A percentile compares a stretch with the other conserved stretches of the same genome.
Evolutionary conservation across 2,797 vertebrate species (phyloP).

Genomic region (Allochrocebus solatus): DNA sequence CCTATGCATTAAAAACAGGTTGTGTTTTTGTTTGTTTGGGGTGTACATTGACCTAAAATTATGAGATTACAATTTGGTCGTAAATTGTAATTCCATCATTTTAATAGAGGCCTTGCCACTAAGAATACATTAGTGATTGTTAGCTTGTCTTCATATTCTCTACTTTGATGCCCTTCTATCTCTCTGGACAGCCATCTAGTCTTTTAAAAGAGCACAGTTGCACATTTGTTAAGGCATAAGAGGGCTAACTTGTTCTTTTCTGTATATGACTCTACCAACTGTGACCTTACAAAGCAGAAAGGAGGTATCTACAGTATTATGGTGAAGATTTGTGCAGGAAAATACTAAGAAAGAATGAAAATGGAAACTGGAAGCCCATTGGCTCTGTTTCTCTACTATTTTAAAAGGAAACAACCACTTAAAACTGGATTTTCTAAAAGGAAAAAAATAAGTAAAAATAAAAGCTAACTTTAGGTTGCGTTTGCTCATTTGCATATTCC

Average conservation of each 20-base stretch:
- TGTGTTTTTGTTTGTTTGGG: background rate
- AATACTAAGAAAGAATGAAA: background rate
- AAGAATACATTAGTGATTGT: background rate
- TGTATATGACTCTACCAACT: background rate
- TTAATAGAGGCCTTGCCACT: background rate
- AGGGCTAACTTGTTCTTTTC: background rate
- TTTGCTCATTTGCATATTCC: background rate
- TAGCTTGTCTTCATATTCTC: background rate
- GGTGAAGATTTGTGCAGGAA: background rate
- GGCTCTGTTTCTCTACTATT: background rate
- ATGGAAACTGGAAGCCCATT: background rate
- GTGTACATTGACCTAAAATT: background rate
- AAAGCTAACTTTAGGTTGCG: background rate
- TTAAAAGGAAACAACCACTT: background rate
- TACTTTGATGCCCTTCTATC: background rate
- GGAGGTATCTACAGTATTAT: background rate
- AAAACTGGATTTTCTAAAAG: conserved; percentile 43
- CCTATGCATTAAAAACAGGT: background rate
- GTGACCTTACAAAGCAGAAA: conserved; percentile 39
- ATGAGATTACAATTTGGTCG: background rate
- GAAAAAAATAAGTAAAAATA: conserved; percentile 2
- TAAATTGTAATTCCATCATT: background rate
- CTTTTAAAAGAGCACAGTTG: background rate
- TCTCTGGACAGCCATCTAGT: background rate
- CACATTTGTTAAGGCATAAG: background rate